Percentiles rank a stretch among this genome's conserved stretches.
Conservation (phyloP, 2,113 vertebrate genomes). For the Rhegmatorhina hoffmannsi region DNA sequence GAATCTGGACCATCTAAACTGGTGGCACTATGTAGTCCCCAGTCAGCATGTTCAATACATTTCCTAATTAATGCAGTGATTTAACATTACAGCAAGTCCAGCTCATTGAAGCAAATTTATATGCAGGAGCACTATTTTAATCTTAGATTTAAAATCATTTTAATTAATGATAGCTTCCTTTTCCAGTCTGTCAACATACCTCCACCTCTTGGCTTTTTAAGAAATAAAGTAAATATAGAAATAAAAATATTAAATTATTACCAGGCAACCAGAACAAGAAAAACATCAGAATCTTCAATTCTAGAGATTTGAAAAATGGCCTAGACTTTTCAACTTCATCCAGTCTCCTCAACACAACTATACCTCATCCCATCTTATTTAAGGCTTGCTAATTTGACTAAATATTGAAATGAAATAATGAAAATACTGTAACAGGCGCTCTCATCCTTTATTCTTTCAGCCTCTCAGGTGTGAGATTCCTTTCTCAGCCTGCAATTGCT, state of each 20-base stretch:
- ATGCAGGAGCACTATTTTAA: conserved; percentile 70
- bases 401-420: conserved; percentile 3
- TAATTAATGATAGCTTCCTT: conserved; percentile 74
- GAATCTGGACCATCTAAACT: neutral
- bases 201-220: conserved; percentile 69
- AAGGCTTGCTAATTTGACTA: neutral
- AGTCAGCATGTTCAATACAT: neutral
- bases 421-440: neutral
- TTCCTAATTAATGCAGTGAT: conserved; percentile 30
- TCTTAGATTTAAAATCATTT: conserved; percentile 69
- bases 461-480: neutral
- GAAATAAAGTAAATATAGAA: conserved; percentile 75
- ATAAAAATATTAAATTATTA: conserved; percentile 74
- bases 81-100: neutral
- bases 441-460: neutral
- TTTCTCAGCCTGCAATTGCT: neutral
- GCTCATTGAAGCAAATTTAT: conserved; percentile 67
- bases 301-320: conserved; percentile 24
- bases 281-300: conserved; percentile 58
- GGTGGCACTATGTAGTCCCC: neutral
- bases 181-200: conserved; percentile 63
- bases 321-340: neutral
- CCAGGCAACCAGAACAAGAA: conserved; percentile 57
- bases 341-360: neutral
- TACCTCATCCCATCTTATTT: neutral